Base-by-base conservation (phyloP, 2,113 vertebrate species). In the Callionymus lyra region DNA sequence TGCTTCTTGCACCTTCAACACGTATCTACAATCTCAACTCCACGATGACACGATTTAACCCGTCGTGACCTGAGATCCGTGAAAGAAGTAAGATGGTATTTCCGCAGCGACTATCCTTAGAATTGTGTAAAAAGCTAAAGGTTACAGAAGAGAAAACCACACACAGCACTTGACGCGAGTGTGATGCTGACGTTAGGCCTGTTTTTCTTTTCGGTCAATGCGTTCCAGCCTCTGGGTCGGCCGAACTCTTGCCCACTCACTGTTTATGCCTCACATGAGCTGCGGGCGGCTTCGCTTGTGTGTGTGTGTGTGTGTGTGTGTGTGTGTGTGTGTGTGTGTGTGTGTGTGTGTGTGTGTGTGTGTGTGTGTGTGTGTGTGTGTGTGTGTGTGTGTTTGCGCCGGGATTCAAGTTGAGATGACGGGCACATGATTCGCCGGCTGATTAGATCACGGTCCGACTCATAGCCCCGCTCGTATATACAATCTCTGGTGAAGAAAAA, bases 141-240 rank as follows among this genome's bases (percentile, higher is more conserved):
- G 6, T n/a, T 15, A 12, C 16, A 16, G 34, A 18, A 34, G 16
- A 14, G 1, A 39, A 41, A 49, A 50, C 33, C 4, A 27, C 21
- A 27, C 21, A 27, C 21, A 42, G 27, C 35, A 2, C 40, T 39
- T 55, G 44, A 34, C 33, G 21, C 16, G 15, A 34, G 6, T 36
- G 41, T 38, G 14, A 43, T 34, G 18, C n/a, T 17, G 41, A 35
- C 4, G 31, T 41, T 10, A 27, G 15, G 40, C 21, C 21, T 27
- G 21, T 8, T 27, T 50, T 54, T 50, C 41, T 39, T 50, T 41
- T 16, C 27, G 19, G 43, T 65, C 58, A 47, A 21, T 53, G 38
- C 32, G 8, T 57, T 53, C 37, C 21, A 13, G 2, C 5, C 41
- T 56, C 14, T 6, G 34, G 41, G 40, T 41, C 9, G 12, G 18